These are phyloP conservation scores for Teinopalpus imperialis DNA, from an alignment of 2,888 invertebrate genomes.

Conservation along the genomic window DNA sequence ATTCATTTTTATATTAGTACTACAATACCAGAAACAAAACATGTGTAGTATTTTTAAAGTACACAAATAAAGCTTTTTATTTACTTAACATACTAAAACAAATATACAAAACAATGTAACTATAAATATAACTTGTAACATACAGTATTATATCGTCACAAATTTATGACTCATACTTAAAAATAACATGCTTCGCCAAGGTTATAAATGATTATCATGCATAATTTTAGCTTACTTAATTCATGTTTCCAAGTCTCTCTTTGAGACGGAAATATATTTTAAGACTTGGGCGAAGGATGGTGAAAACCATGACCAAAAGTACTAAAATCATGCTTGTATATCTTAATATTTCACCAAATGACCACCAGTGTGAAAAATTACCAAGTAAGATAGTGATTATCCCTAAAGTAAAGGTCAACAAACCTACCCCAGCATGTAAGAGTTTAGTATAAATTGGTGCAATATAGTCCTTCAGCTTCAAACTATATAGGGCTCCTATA, in stretches of 20 bases:
- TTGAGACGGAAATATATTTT: constrained; percentile 73
- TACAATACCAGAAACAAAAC: not conserved
- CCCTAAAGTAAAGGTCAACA: constrained; percentile 66
- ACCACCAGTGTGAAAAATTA: constrained; percentile 67
- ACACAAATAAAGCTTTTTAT: constrained; percentile 5
- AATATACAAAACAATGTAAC: constrained; percentile 1
- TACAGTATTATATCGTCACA: not conserved
- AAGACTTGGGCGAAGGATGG: constrained; percentile 64
- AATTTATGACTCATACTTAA: constrained; percentile 4
- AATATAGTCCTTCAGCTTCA: constrained; percentile 66
- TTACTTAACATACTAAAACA: constrained; percentile 3
- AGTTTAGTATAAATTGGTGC: constrained; percentile 74
- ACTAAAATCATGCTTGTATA: constrained; percentile 57
- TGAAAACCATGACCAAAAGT: constrained; percentile 58
- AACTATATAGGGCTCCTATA: constrained; percentile 65
- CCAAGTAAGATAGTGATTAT: constrained; percentile 64
- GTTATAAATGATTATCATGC: not conserved
- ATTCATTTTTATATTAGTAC: not conserved
- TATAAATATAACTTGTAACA: constrained; percentile 9
- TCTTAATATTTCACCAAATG: constrained; percentile 59
- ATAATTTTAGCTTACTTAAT: constrained; percentile 37
- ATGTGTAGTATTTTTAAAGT: not conserved
- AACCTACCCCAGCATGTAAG: constrained; percentile 64
- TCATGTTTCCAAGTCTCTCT: constrained; percentile 65
- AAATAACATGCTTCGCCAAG: not conserved